Evolutionary conservation across 1,140 invertebrate species (phyloP).

Genomic region (Druon quercuslanigerum): DNA sequence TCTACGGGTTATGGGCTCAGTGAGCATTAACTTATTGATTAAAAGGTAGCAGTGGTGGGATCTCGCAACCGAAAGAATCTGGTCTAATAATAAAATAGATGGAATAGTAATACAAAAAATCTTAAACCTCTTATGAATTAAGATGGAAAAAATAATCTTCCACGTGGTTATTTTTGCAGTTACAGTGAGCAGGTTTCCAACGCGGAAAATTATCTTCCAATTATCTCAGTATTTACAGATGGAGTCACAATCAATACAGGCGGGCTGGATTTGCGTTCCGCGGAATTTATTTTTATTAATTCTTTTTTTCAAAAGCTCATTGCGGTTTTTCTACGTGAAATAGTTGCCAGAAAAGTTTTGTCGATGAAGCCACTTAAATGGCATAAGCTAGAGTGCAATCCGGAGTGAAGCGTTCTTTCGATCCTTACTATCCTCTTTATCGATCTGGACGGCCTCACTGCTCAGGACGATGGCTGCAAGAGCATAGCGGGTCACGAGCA

Average conservation of each 20-base stretch:
- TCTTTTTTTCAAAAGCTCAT: not conserved
- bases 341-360: not conserved
- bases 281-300: conserved; percentile 16
- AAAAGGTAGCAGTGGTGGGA: too few relatives aligned
- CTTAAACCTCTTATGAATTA: too few relatives aligned
- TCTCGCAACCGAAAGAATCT: too few relatives aligned
- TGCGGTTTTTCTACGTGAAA: not conserved
- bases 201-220: not conserved
- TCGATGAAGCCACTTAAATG: not conserved
- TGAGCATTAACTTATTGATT: too few relatives aligned
- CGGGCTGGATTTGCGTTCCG: not conserved
- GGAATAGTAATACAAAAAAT: too few relatives aligned
- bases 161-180: not conserved
- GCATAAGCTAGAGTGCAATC: conserved; percentile 12
- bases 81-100: too few relatives aligned
- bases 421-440: conserved; percentile 9
- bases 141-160: too few relatives aligned
- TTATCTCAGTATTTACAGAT: conserved; percentile 1
- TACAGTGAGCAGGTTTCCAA: not conserved
- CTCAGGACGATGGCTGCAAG: conserved; percentile 4
- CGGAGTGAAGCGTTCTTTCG: too few relatives aligned
- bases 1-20: too few relatives aligned
- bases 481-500: conserved; percentile 5
- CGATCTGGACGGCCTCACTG: not conserved
- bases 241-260: not conserved